Evolutionary conservation across 2,797 vertebrate species (phyloP).

Genomic region (Labeo calbasu): DNA sequence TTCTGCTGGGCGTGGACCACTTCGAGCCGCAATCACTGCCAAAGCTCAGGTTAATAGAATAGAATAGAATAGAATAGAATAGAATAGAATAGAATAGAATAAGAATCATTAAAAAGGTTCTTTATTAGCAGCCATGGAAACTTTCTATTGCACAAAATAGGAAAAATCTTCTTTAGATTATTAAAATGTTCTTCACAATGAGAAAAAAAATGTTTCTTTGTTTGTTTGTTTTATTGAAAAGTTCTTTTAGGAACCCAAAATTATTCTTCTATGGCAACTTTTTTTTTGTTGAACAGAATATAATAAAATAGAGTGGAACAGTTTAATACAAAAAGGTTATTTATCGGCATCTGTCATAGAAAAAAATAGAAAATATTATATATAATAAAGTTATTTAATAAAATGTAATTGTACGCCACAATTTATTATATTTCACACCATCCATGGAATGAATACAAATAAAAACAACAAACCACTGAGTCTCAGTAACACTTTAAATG

Average conservation of each 20-base stretch:
- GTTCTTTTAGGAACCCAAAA: too few species aligned
- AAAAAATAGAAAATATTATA: not conserved
- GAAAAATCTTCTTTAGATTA: not conserved
- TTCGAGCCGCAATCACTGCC: constrained; percentile 47
- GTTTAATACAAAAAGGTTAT: not conserved
- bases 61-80: not conserved
- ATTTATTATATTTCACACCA: not conserved
- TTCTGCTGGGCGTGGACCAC: constrained; percentile 59
- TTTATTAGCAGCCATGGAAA: not conserved
- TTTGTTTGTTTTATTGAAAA: not conserved
- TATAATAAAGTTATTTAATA: not conserved
- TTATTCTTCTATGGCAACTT: not conserved
- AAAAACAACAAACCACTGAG: not conserved
- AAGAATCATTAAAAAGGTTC: not conserved
- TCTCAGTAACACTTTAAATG: not conserved
- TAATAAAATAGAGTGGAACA: not conserved
- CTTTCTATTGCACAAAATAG: not conserved
- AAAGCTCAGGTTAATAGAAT: not conserved
- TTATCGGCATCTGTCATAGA: not conserved
- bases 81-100: not conserved
- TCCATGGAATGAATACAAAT: not conserved
- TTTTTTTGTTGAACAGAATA: not conserved
- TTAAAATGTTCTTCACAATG: too few species aligned
- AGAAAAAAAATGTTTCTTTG: not conserved
- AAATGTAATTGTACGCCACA: not conserved